These are phyloP conservation scores for Anthopleura xanthogrammica DNA, from an alignment of 92 coral and sea anemone genomes.

Conservation along the genomic window DNA sequence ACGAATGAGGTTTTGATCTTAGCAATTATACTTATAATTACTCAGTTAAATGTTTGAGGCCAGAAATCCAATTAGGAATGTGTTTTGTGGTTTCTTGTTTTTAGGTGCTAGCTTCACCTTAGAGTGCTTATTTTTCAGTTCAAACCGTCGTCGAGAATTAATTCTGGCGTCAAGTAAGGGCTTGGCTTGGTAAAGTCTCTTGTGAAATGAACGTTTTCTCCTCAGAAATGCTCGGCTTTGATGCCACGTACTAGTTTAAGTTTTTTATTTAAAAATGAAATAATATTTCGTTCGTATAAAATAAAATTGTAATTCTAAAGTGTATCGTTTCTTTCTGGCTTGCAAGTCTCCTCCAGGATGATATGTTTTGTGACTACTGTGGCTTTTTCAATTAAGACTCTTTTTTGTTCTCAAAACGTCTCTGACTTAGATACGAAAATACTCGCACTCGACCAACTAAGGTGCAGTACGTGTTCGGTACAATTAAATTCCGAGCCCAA, in stretches of 20 bases:
- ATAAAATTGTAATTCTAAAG: no score
- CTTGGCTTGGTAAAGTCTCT: no score
- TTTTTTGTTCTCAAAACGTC: not conserved
- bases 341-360: not conserved
- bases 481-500: not conserved
- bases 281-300: no score
- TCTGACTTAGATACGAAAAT: not conserved
- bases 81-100: slow-evolving; percentile 2
- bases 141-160: no score
- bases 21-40: not conserved
- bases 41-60: slow-evolving; percentile 7
- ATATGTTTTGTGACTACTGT: not conserved
- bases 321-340: no score
- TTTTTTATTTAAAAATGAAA: no score
- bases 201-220: no score
- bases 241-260: no score
- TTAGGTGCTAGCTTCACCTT: not conserved
- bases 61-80: slow-evolving; percentile 1
- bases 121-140: not conserved
- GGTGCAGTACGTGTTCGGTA: no score
- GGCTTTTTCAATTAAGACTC: not conserved
- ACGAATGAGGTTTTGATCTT: not conserved
- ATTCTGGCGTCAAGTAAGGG: no score
- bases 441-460: no score
- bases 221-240: no score